Percentiles rank a stretch among this genome's conserved stretches.
Evolutionary conservation across 2,888 invertebrate species (phyloP).

Genomic region (Pristionchus maxplancki): DNA sequence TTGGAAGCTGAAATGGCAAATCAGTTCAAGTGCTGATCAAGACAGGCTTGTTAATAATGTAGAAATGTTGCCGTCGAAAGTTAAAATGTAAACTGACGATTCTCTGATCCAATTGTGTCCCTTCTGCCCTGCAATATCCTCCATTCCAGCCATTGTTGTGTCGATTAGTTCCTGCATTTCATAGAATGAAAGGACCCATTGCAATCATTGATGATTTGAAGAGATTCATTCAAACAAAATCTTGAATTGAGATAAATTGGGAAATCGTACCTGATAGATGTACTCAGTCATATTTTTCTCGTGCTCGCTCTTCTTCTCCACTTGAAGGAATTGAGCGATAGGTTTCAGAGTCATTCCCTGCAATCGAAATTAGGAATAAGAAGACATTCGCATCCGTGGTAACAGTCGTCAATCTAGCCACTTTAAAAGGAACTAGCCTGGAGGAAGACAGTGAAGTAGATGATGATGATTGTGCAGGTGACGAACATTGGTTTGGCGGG

Average conservation of each 20-base stretch:
- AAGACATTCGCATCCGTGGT: no score
- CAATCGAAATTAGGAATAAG: no score
- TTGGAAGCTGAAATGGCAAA: conserved; percentile 56
- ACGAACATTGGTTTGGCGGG: conserved; percentile 93
- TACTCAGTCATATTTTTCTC: conserved; percentile 97
- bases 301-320: conserved; percentile 90
- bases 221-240: neutral
- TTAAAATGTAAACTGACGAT: conserved; percentile 55
- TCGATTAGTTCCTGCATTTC: conserved; percentile 64
- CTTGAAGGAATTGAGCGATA: conserved; percentile 94
- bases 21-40: neutral
- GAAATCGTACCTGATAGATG: conserved; percentile 80
- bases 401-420: no score
- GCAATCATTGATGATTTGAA: no score
- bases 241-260: neutral
- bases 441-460: conserved; percentile 98
- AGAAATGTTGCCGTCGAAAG: neutral
- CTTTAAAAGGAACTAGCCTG: no score
- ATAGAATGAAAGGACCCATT: neutral
- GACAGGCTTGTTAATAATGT: neutral
- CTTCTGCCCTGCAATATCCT: conserved; percentile 76
- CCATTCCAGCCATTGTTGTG: conserved; percentile 75
- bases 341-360: conserved; percentile 97
- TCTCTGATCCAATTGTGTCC: conserved; percentile 75
- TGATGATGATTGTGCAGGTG: conserved; percentile 96